Evolutionary conservation across 2,888 invertebrate species (phyloP).

Genomic region (Drosophila mettleri): DNA sequence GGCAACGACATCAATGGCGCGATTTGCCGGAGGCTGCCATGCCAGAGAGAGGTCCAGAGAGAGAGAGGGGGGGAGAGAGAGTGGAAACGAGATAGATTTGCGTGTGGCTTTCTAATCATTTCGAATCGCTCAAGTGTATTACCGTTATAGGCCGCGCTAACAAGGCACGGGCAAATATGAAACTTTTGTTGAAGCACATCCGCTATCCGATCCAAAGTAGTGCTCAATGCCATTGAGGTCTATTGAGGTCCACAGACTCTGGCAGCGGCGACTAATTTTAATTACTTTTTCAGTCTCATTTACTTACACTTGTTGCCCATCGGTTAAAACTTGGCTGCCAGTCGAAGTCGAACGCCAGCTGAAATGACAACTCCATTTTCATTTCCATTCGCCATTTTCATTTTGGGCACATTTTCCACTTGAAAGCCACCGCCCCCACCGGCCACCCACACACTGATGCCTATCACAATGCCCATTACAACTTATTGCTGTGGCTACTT

Average conservation of each 20-base stretch:
- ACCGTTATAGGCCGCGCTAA: slow-evolving; percentile 59
- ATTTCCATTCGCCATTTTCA: slow-evolving; percentile 25
- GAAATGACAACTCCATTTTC: slow-evolving; percentile 58
- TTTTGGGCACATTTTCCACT: slow-evolving; percentile 58
- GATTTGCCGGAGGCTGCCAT: no score
- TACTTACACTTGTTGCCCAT: slow-evolving; percentile 72
- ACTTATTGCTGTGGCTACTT: slow-evolving; percentile 74
- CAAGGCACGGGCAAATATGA: slow-evolving; percentile 57
- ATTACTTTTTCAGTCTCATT: slow-evolving; percentile 62
- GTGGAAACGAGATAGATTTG: slow-evolving; percentile 39
- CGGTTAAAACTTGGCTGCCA: slow-evolving; percentile 54
- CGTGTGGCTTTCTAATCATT: slow-evolving; percentile 53
- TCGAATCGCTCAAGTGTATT: slow-evolving; percentile 57
- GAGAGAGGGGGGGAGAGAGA: not conserved
- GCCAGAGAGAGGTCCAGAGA: not conserved
- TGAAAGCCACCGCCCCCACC: slow-evolving; percentile 34
- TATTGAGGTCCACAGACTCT: no score
- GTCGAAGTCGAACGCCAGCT: slow-evolving; percentile 8
- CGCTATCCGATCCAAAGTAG: slow-evolving; percentile 32
- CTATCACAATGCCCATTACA: slow-evolving; percentile 66
- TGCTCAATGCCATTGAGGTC: not conserved
- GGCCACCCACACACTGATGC: slow-evolving; percentile 38
- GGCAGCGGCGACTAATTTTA: slow-evolving; percentile 51
- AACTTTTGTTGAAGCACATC: slow-evolving; percentile 49
- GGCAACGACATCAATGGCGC: slow-evolving; percentile 45